These are phyloP conservation scores for Galago senegalensis DNA, from an alignment of 2,797 vertebrate species.

Conservation along the genomic window DNA sequence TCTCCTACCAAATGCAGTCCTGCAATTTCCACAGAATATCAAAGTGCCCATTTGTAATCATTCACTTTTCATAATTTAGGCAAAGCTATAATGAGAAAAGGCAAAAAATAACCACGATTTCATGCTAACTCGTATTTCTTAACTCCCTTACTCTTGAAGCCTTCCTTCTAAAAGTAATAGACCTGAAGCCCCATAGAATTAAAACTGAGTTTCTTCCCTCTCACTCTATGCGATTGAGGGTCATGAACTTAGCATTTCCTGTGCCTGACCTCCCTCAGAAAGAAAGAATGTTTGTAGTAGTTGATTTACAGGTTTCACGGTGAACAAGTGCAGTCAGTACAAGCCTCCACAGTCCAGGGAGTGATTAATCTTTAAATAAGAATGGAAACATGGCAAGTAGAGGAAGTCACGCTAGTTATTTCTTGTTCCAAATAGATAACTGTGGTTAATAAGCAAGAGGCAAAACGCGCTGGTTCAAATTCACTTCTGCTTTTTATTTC, in stretches of 20 bases:
- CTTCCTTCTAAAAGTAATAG: constrained; percentile 28
- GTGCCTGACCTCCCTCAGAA: not conserved
- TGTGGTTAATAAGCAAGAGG: constrained; percentile 21
- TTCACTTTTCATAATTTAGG: constrained; percentile 59
- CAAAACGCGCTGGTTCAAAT: not conserved
- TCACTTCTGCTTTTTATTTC: constrained; percentile 48
- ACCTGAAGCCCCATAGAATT: constrained; percentile 24
- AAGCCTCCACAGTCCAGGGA: not conserved
- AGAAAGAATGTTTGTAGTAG: not conserved
- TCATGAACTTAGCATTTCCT: constrained; percentile 29
- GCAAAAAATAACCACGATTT: constrained; percentile 13
- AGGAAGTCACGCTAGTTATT: not conserved
- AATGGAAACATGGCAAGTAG: not conserved
- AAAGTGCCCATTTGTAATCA: constrained; percentile 72
- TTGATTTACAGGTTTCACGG: constrained; percentile 30
- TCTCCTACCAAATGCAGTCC: constrained; percentile 34
- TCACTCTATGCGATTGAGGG: not conserved
- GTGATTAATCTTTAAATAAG: constrained; percentile 24
- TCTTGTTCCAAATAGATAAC: constrained; percentile 56
- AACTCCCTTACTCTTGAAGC: not conserved
- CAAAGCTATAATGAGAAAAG: constrained; percentile 64
- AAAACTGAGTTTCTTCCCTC: not conserved
- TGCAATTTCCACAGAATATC: constrained; percentile 69
- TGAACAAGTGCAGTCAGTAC: not conserved
- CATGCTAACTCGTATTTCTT: constrained; percentile 22